Evolutionary conservation across 1,140 invertebrate genomes (phyloP).

Genomic region (Ceratosolen fusciceps): DNA sequence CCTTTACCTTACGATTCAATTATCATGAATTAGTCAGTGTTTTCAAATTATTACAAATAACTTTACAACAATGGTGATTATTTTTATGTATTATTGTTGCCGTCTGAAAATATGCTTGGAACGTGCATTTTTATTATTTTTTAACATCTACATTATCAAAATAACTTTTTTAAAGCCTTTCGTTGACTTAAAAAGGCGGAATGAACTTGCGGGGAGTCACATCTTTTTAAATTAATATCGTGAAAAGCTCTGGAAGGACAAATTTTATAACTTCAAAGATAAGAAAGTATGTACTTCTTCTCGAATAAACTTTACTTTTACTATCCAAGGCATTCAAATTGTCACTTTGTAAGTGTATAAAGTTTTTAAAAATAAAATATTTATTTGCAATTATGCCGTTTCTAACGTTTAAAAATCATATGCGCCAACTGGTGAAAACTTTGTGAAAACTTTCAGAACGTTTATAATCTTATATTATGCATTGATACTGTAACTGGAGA

Average conservation of each 20-base stretch:
- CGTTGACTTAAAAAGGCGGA: background rate
- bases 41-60: too few species aligned
- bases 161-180: background rate
- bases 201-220: background rate
- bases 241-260: background rate
- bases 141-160: background rate
- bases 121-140: background rate
- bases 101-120: too few species aligned
- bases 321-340: background rate
- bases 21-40: too few species aligned
- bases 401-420: background rate
- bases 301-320: background rate
- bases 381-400: background rate
- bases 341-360: background rate
- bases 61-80: too few species aligned
- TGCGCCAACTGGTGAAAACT: too few species aligned
- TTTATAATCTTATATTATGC: too few species aligned
- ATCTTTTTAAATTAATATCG: conserved; percentile 14
- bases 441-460: too few species aligned
- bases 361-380: background rate
- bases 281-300: conserved; percentile 3
- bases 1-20: too few species aligned
- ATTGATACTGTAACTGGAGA: too few species aligned
- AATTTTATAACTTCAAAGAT: conserved; percentile 11
- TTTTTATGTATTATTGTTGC: too few species aligned